Evolutionary conservation across 2,113 vertebrate species (phyloP).

Genomic region (Trochalopteron elliotii): DNA sequence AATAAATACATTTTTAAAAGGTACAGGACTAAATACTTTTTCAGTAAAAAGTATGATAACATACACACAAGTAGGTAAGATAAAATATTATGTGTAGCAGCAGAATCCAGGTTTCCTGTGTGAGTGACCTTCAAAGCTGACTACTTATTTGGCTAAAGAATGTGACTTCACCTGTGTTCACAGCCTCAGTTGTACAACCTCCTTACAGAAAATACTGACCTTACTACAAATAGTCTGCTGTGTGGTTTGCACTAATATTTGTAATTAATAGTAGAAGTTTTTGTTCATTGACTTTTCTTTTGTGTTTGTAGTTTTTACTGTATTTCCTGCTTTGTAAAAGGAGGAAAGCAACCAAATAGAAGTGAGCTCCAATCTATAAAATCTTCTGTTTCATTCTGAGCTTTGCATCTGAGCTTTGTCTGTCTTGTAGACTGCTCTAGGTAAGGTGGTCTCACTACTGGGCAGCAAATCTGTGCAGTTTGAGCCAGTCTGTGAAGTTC

Average conservation of each 20-base stretch:
- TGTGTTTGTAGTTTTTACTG: not conserved
- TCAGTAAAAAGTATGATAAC: not conserved
- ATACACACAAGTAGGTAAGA: not conserved
- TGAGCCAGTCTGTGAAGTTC: not conserved
- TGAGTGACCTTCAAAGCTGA: not conserved
- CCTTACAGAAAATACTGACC: not conserved
- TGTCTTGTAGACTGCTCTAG: not conserved
- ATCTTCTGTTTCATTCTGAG: not conserved
- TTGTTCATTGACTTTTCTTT: not conserved
- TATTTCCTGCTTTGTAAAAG: not conserved
- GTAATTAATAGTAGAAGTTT: slow-evolving; percentile 5
- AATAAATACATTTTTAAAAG: not conserved
- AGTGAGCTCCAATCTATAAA: not conserved
- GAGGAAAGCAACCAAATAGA: not conserved
- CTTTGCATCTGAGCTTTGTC: not conserved
- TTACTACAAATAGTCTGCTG: slow-evolving; percentile 25
- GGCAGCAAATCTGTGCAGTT: not conserved
- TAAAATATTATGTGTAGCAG: not conserved
- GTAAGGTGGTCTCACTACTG: not conserved
- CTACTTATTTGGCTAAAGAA: slow-evolving; percentile 4
- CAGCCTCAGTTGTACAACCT: not conserved
- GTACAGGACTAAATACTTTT: not conserved
- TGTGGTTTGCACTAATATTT: slow-evolving; percentile 60
- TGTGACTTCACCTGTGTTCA: not conserved
- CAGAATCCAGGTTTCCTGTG: not conserved